Evolutionary conservation across 2,797 vertebrate genomes (phyloP).

Genomic region (Balearica regulorum): DNA sequence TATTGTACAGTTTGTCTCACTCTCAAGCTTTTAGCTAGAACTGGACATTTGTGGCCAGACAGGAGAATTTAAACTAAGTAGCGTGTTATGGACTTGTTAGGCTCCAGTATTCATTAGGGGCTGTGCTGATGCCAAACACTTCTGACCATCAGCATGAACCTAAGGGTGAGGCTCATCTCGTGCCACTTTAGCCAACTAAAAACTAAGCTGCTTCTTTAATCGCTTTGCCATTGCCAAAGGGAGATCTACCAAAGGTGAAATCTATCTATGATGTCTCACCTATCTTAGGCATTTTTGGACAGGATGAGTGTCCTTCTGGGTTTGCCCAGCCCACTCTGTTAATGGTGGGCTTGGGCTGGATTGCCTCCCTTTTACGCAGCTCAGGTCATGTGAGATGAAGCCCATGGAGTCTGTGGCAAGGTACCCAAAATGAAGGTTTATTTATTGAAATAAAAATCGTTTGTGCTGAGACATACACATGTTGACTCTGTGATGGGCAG

Average conservation of each 20-base stretch:
- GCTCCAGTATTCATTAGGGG: neutral
- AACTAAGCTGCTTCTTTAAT: neutral
- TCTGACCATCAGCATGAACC: neutral
- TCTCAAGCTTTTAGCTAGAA: conserved; percentile 26
- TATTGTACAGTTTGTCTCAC: conserved; percentile 9
- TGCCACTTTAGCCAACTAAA: neutral
- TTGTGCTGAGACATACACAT: neutral
- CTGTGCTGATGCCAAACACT: neutral
- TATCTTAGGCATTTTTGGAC: neutral
- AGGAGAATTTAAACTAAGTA: conserved; percentile 3
- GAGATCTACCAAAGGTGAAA: neutral
- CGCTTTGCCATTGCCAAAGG: neutral
- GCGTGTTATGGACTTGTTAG: neutral
- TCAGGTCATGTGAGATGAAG: neutral
- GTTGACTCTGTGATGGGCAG: neutral
- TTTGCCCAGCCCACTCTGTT: neutral
- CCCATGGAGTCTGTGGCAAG: neutral
- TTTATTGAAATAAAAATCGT: neutral
- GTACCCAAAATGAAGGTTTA: neutral
- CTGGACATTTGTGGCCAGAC: neutral
- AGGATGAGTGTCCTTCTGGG: neutral
- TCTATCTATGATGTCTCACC: neutral
- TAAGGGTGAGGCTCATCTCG: neutral
- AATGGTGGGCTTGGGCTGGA: neutral
- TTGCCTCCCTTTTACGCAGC: neutral